These are phyloP conservation scores for Trematomus loennbergii DNA, from an alignment of 2,113 vertebrate species.

Conservation along the genomic window DNA sequence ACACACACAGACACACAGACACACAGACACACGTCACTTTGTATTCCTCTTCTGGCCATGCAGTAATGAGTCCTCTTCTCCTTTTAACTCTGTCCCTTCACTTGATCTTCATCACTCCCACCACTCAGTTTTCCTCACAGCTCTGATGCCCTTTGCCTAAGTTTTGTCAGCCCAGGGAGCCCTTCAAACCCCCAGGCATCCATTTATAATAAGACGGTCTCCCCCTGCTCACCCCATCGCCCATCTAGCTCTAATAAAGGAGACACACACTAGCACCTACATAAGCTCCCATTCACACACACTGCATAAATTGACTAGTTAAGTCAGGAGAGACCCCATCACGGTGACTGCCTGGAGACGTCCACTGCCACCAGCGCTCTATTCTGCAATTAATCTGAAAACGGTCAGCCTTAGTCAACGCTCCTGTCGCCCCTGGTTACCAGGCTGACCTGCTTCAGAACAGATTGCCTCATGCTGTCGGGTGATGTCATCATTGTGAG, in stretches of 20 bases:
- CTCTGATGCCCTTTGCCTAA: conserved; percentile 37
- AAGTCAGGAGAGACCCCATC: conserved; percentile 30
- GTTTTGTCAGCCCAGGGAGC: conserved; percentile 45
- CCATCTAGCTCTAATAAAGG: conserved; percentile 41
- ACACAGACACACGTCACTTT: not conserved
- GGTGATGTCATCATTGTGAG: conserved; percentile 61
- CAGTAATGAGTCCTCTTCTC: not conserved
- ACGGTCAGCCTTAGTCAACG: conserved; percentile 60
- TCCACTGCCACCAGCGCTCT: conserved; percentile 42
- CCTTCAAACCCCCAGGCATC: conserved; percentile 47
- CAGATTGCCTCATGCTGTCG: conserved; percentile 48
- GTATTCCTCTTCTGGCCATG: not conserved
- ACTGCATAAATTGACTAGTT: conserved; percentile 47
- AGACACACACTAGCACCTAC: conserved; percentile 41
- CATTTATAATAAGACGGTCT: conserved; percentile 57
- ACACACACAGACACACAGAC: no score
- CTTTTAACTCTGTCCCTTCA: conserved; percentile 11
- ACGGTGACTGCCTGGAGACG: conserved; percentile 27
- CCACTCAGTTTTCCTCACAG: conserved; percentile 12
- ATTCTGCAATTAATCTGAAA: conserved; percentile 66
- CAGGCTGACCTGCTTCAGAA: conserved; percentile 54
- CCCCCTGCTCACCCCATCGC: conserved; percentile 36
- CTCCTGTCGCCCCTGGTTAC: conserved; percentile 58
- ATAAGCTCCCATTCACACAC: conserved; percentile 46
- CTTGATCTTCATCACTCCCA: conserved; percentile 41